Conservation (phyloP, 2,113 vertebrate genomes). For the Pterocles gutturalis region DNA sequence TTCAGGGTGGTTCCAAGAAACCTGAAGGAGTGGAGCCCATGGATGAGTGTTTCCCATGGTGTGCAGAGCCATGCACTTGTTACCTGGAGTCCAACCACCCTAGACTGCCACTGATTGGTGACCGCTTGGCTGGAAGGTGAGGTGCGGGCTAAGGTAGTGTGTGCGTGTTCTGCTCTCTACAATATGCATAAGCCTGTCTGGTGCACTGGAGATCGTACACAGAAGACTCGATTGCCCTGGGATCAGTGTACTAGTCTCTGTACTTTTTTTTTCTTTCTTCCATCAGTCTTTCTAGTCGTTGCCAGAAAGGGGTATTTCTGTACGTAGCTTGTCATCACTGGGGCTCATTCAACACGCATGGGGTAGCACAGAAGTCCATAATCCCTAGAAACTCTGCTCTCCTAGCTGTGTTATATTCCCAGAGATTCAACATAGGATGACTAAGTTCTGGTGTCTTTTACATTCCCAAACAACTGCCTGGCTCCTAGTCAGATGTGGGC, state of each 20-base stretch:
- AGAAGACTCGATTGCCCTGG: rapidly evolving
- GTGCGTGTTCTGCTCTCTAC: neutral
- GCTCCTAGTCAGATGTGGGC: neutral
- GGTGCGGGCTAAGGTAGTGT: neutral
- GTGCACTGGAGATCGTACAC: neutral
- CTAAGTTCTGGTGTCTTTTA: neutral
- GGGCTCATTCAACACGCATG: neutral
- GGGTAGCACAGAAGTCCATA: neutral
- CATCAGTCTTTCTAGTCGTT: neutral
- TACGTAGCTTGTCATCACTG: neutral
- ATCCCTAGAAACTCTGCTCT: neutral
- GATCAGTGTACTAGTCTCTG: neutral
- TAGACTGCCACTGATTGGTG: neutral
- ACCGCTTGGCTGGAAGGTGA: neutral
- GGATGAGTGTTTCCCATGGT: rapidly evolving
- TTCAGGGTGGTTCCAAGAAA: neutral
- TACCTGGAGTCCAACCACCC: neutral
- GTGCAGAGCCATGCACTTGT: neutral
- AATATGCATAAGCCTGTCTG: neutral
- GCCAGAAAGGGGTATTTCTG: neutral
- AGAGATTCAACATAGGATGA: neutral
- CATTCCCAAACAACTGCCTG: neutral
- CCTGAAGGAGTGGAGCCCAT: neutral
- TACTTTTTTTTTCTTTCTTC: neutral
- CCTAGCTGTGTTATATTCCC: neutral